Base-by-base conservation (phyloP, 2,797 vertebrate genomes). In the Graptemys geographica region DNA sequence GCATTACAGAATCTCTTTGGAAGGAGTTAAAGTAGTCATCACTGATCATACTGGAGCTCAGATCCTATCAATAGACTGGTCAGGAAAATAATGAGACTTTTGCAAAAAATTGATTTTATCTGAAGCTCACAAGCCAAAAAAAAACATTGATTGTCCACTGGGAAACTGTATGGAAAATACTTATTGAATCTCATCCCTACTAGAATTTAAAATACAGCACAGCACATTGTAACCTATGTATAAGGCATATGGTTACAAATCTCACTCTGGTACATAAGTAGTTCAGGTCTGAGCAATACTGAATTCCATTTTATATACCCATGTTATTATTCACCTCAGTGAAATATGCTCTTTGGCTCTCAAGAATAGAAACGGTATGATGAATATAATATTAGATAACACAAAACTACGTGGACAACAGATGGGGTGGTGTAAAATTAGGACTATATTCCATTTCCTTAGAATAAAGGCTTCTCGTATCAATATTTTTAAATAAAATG, bases 81-180 rank as follows among this genome's bases (percentile, higher is more conserved):
- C 25, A 47, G 93, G 85, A 92, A 90, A 87, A 41, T 55, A 81
- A 81, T 19, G 4, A 59, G 1, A 28, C 27, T 87, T 11, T 52
- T 84, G 15, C 31, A 33, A 83, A 86, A 62, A 57, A 47, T 33
- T 19, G 59, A 57, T 27, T 91, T 83, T 44, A 88, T 91, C 79
- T 90, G 79, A 86, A 82, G 84, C 79, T 92, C 79, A 79, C 44
- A 93, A 86, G 28, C 9, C n/a, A 82, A 78, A 92, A 92, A 92
- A 92, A 47, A 56, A 13, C 80, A 8, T 69, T 28, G 69, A 53
- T 6, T 87, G 5, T 81, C 83, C 76, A 76, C 8, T 25, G 53
- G 53, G 79, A 95, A 94, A 94, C 87, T 10, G 65, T 55, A 59
- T 8, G 12, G n/a, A 65, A 92, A 79, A 11, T 79, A 78, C n/a